These are phyloP conservation scores for Pampus argenteus DNA, from an alignment of 2,797 vertebrate species.

Conservation along the genomic window DNA sequence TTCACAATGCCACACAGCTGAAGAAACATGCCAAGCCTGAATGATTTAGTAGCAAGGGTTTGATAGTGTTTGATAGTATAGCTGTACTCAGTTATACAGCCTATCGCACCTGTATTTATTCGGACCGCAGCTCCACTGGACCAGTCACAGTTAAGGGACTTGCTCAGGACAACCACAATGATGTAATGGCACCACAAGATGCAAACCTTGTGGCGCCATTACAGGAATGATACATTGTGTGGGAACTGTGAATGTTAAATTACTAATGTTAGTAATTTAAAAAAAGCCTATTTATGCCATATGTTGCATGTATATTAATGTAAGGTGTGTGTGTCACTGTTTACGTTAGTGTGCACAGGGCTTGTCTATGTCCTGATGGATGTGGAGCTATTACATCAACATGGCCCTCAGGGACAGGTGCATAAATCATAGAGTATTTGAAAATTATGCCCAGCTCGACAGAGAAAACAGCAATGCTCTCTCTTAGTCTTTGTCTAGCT, in stretches of 20 bases:
- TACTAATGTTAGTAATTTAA: slow-evolving; percentile 50
- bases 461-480: slow-evolving; percentile 16
- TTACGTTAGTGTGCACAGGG: slow-evolving; percentile 60
- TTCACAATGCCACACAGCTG: slow-evolving; percentile 28
- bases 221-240: no score
- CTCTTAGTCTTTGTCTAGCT: slow-evolving; percentile 5
- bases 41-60: neutral
- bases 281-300: slow-evolving; percentile 39
- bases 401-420: slow-evolving; percentile 37
- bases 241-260: no score
- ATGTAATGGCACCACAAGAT: no score
- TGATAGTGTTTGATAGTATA: slow-evolving; percentile 1
- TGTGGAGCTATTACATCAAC: slow-evolving; percentile 67
- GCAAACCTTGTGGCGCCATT: no score
- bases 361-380: slow-evolving; percentile 56
- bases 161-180: no score
- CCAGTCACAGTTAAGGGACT: no score
- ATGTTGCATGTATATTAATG: slow-evolving; percentile 45
- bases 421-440: slow-evolving; percentile 69
- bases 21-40: slow-evolving; percentile 15
- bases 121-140: no score
- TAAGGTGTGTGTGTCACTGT: slow-evolving; percentile 44
- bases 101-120: neutral
- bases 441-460: slow-evolving; percentile 62
- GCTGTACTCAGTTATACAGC: neutral